These are phyloP conservation scores for Rhagonycha lutea DNA, from an alignment of 2,888 invertebrate species.

Conservation along the genomic window DNA sequence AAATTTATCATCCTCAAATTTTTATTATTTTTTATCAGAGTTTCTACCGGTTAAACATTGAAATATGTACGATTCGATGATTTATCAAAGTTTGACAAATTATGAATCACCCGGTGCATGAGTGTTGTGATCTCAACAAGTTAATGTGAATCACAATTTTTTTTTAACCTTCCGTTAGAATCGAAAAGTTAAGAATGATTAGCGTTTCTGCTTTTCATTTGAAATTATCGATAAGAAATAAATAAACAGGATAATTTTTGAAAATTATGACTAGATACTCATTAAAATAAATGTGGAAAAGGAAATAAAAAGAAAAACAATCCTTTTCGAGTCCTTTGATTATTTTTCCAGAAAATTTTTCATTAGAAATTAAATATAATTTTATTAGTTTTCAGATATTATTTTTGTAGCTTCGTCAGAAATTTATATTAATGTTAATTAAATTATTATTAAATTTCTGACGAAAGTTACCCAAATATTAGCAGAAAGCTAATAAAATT, in stretches of 20 bases:
- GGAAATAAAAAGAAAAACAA: no score
- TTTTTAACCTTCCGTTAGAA: not conserved
- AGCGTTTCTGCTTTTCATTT: no score
- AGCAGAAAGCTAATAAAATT: no score
- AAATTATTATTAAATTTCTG: no score
- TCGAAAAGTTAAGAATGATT: no score
- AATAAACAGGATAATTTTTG: not conserved
- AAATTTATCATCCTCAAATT: not conserved
- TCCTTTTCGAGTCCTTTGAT: no score
- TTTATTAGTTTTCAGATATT: no score
- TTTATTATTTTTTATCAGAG: not conserved
- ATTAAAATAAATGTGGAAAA: not conserved
- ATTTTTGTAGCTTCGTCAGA: no score
- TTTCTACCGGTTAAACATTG: not conserved
- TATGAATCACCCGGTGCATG: not conserved
- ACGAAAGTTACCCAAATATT: no score
- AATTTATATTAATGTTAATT: no score
- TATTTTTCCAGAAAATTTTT: no score
- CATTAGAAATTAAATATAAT: no score
- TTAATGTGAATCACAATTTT: not conserved
- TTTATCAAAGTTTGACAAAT: not conserved
- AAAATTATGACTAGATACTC: not conserved
- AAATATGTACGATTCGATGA: not conserved
- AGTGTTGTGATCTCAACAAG: not conserved
- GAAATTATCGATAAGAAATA: not conserved